Conservation (phyloP, 2,797 vertebrate species). For the Gymnothorax reevesii region DNA sequence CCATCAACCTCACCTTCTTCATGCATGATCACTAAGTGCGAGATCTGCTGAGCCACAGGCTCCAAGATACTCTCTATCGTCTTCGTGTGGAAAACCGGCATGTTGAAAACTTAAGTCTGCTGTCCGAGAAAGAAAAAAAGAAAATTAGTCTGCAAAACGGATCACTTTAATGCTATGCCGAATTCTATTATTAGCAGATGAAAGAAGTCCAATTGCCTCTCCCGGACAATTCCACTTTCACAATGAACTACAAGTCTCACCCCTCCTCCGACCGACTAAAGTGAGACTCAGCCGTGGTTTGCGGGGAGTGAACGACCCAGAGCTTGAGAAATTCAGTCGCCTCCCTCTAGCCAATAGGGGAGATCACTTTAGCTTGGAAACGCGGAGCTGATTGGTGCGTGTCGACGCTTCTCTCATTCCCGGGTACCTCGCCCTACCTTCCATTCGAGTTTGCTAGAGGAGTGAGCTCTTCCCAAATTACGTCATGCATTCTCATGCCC, state of each 20-base stretch:
- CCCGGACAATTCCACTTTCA: constrained; percentile 37
- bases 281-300: constrained; percentile 47
- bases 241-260: constrained; percentile 50
- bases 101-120: constrained; percentile 64
- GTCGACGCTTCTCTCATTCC: constrained; percentile 37
- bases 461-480: constrained; percentile 70
- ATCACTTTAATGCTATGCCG: constrained; percentile 36
- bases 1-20: constrained; percentile 98
- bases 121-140: constrained; percentile 47
- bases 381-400: constrained; percentile 53
- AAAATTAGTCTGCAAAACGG: constrained; percentile 19
- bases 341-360: constrained; percentile 58
- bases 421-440: constrained; percentile 45
- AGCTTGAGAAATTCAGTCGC: constrained; percentile 42
- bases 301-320: constrained; percentile 39
- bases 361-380: neutral
- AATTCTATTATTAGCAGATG: constrained; percentile 20
- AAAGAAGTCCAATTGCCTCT: constrained; percentile 33
- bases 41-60: constrained; percentile 84
- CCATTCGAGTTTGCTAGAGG: constrained; percentile 59
- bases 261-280: constrained; percentile 51
- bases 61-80: constrained; percentile 94
- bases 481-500: constrained; percentile 83
- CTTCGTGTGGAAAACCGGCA: constrained; percentile 92
- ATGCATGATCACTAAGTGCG: constrained; percentile 99